Conservation (phyloP, 2,888 invertebrate species). For the Biston betularia region DNA sequence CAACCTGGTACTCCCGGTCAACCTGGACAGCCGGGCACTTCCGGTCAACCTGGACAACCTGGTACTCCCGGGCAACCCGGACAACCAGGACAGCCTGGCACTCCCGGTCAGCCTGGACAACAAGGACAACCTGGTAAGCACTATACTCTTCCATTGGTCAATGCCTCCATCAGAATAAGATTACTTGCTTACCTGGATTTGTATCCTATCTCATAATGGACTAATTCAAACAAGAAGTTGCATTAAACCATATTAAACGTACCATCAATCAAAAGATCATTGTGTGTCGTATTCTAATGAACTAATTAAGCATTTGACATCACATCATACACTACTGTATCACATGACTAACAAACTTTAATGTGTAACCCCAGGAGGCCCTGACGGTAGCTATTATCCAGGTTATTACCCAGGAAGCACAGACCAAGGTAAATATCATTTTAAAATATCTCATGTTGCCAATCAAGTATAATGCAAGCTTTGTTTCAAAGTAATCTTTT, state of each 20-base stretch:
- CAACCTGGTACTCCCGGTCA: background rate
- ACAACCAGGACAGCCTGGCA: too few relatives aligned
- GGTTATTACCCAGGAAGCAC: conserved; percentile 5
- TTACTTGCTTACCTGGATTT: too few relatives aligned
- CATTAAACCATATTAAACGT: too few relatives aligned
- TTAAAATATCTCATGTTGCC: background rate
- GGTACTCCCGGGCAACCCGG: background rate
- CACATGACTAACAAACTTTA: background rate
- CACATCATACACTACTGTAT: background rate
- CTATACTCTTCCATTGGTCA: too few relatives aligned
- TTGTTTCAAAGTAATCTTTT: too few relatives aligned
- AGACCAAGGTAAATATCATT: conserved; percentile 3
- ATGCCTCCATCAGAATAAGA: too few relatives aligned
- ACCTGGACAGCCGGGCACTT: conserved; percentile 31
- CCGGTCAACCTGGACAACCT: conserved; percentile 31
- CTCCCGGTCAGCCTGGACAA: background rate
- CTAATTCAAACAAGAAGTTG: too few relatives aligned
- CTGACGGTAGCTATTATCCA: conserved; percentile 1
- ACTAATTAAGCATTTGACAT: background rate
- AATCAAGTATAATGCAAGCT: background rate
- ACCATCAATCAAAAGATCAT: too few relatives aligned
- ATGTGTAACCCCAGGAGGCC: background rate
- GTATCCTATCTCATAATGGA: too few relatives aligned
- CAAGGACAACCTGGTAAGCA: conserved; percentile 39
- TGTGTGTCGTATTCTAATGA: background rate